Base-by-base conservation (phyloP, 2,113 vertebrate genomes). In the Ceyx cyanopectus region DNA sequence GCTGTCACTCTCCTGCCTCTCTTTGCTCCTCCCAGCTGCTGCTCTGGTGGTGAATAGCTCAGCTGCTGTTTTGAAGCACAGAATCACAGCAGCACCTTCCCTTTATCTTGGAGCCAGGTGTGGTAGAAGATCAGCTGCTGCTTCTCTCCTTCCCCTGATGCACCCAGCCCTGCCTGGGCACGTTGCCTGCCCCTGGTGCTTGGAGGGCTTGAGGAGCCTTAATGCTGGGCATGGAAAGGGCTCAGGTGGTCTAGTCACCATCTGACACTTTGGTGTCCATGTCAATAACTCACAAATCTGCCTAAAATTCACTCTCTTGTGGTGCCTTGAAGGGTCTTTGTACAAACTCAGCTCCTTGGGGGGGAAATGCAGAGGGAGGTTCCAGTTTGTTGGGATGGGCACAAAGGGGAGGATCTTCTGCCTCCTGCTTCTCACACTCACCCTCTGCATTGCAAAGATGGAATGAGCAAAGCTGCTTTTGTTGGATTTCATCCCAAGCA, bases 381-480 rank as follows among this genome's bases (percentile, higher is more conserved):
- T 65, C 37, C 41, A 14, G 76, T 41, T 32, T 26, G 1, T 4
- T 65, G 81, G 58, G 77, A 76, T 75, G 50, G 26, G 45, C 80
- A 27, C 3, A 3, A 10, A 10, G 40, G 50, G 27, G 22, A 30
- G 4, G 62, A 46, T 48, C 89, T 85, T 32, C 66, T 93, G 88
- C 86, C 60, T 89, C 79, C 78, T 94, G 87, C 7, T 87, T 92
- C 69, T 86, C 81, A 43, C 89, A 46, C 67, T 30, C 4, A 74
- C 21, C 72, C 14, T 45, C 93, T 89, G 92, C 67, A 50, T 60
- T 58, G 61, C 62, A 66, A 50, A 87, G 87, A 92, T 77, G 89
- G 89, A 94, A 81, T 69, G 75, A 72, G 16, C 63, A 95, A 80
- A 94, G 91, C 95, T 91, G 94, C 10, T 92, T 78, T 73, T 69